These are phyloP conservation scores for Hetaerina titia DNA, from an alignment of 2,888 invertebrate species.

Conservation along the genomic window DNA sequence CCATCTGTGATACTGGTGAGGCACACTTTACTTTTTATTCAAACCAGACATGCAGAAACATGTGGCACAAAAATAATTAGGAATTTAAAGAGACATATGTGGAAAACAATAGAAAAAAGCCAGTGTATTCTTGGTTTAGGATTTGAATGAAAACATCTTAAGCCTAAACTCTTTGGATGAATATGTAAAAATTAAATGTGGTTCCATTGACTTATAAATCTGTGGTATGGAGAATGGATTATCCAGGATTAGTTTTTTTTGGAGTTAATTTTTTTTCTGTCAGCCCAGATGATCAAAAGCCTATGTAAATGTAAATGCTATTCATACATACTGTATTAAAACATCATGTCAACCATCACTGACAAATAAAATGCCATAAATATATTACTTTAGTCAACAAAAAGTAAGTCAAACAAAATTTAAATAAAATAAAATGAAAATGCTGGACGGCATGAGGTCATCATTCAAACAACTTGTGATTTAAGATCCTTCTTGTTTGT, in stretches of 20 bases:
- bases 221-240: background rate
- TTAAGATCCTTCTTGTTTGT: background rate
- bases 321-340: constrained; percentile 34
- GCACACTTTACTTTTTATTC: no score
- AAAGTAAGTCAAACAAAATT: constrained; percentile 43
- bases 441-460: constrained; percentile 64
- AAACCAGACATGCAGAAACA: no score
- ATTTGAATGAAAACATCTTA: no score
- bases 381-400: constrained; percentile 65
- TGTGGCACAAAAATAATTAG: no score
- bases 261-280: background rate
- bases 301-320: background rate
- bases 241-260: background rate
- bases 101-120: no score
- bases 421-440: constrained; percentile 52
- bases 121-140: no score
- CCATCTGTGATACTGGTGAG: no score
- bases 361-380: constrained; percentile 53
- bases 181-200: no score
- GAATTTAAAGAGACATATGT: no score
- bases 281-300: background rate
- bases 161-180: no score
- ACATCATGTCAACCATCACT: constrained; percentile 33
- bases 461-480: constrained; percentile 30
- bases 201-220: no score